Evolutionary conservation across 2,797 vertebrate genomes (phyloP), one percentile per base, ranked within the genome.

Genomic region (Lacerta agilis): DNA sequence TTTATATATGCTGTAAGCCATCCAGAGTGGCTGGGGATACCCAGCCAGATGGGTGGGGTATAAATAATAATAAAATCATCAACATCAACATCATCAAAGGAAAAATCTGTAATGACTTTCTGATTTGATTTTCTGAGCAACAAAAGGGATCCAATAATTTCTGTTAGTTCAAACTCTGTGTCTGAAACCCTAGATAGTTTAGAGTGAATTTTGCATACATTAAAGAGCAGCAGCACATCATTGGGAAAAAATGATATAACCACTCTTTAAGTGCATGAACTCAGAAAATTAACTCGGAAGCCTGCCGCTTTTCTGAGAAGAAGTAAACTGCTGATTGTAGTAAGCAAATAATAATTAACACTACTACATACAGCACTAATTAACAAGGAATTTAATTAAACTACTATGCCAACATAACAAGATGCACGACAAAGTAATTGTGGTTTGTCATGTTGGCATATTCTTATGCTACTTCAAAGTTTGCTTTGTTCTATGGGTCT

Each of bases 311-410:
- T 91, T 90, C 91, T 90, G 94, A 92, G 93, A 96, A 96, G 95
- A 96, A 97, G 96, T 96, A 96, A 73, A 92, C 93, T 95, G 94
- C 93, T 96, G 94, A 95, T 94, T 94, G 92, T 96, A 95, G 94
- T 95, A 96, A 94, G 92, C 94, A 96, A 97, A 96, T 96, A 97
- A 97, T 96, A 96, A 97, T 97, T 96, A 97, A 95, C 90, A 86
- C 91, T 85, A 97, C 95, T 96, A 95, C 96, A 96, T 93, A 95
- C 94, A 94, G 95, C 94, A 94, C 95, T 96, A 97, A 97, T 97
- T 97, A 97, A 95, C 90, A 84, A 88, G 89, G 96, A 95, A 95
- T 94, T 97, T 96, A 97, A 97, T 97, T 96, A 96, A 97, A 96
- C 94, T 95, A 97, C 96, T 92, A 95, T 36, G 93, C 92, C 93